A percentile compares a stretch with the other conserved stretches of the same genome.
Conservation (phyloP, 2,113 vertebrate species). For the Mesocricetus auratus region DNA sequence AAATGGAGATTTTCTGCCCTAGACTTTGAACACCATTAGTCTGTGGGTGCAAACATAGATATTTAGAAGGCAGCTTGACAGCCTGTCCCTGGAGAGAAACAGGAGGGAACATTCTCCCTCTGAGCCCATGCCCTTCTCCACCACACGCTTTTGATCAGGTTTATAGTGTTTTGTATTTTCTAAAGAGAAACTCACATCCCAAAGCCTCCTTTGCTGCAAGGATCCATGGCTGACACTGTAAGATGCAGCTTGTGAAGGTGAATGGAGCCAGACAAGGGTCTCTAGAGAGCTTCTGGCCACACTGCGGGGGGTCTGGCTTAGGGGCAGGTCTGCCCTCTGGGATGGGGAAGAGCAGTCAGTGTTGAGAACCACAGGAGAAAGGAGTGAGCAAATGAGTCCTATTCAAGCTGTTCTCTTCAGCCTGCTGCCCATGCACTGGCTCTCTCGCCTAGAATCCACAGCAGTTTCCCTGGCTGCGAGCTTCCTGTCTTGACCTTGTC, state of each 20-base stretch:
- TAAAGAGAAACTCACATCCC: neutral
- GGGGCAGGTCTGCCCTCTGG: neutral
- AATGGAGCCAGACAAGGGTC: neutral
- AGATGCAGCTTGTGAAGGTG: neutral
- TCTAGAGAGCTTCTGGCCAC: neutral
- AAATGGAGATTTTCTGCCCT: neutral
- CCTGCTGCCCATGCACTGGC: neutral
- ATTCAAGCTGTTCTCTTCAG: neutral
- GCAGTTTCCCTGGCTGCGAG: neutral
- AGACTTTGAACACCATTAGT: neutral
- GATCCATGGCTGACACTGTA: neutral
- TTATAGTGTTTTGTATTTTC: neutral
- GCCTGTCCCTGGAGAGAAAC: neutral
- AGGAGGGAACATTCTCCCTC: neutral
- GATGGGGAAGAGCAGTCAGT: neutral
- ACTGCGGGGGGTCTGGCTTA: neutral
- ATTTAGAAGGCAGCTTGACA: neutral
- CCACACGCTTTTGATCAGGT: neutral
- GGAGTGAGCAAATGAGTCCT: neutral
- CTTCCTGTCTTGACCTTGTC: neutral
- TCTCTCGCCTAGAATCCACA: neutral
- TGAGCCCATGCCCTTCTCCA: neutral
- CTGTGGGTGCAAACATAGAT: neutral
- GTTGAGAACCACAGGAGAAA: neutral
- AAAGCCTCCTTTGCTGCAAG: neutral